Conservation (phyloP, 2,888 invertebrate genomes). For the Zaprionus obscuricornis region DNA sequence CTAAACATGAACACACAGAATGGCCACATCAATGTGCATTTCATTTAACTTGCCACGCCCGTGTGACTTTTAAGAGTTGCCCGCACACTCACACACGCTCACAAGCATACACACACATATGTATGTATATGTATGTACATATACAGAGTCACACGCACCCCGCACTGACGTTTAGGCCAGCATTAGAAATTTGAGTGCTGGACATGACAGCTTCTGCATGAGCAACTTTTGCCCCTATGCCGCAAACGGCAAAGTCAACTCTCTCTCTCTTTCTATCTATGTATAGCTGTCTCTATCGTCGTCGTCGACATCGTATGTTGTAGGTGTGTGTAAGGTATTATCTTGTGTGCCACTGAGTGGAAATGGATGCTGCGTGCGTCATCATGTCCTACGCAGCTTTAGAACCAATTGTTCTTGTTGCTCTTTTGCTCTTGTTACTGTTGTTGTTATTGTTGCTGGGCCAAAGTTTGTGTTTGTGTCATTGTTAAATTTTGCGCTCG, state of each 20-base stretch:
- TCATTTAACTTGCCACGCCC: slow-evolving; percentile 79
- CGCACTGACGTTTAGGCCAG: slow-evolving; percentile 44
- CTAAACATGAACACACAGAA: slow-evolving; percentile 52
- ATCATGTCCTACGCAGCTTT: slow-evolving; percentile 68
- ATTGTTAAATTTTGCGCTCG: slow-evolving; percentile 79
- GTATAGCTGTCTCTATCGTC: background rate
- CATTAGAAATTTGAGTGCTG: slow-evolving; percentile 73
- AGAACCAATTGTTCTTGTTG: slow-evolving; percentile 32
- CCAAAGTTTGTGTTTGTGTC: slow-evolving; percentile 74
- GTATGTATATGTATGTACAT: no score
- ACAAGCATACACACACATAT: slow-evolving; percentile 5
- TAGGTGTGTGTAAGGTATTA: slow-evolving; percentile 78
- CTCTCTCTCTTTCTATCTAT: background rate
- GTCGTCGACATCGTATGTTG: slow-evolving; percentile 35
- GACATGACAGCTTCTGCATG: slow-evolving; percentile 81
- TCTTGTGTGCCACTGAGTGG: slow-evolving; percentile 44
- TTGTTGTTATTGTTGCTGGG: slow-evolving; percentile 20
- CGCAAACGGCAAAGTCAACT: slow-evolving; percentile 40
- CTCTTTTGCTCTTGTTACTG: slow-evolving; percentile 15
- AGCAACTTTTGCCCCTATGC: slow-evolving; percentile 70
- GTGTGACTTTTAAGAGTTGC: slow-evolving; percentile 77
- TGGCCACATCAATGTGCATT: slow-evolving; percentile 76
- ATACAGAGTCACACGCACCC: slow-evolving; percentile 17
- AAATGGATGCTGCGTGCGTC: slow-evolving; percentile 54
- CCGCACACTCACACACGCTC: slow-evolving; percentile 32